These are phyloP conservation scores for Trichacis sp. DNA, from an alignment of 2,888 invertebrate species.

Conservation along the genomic window DNA sequence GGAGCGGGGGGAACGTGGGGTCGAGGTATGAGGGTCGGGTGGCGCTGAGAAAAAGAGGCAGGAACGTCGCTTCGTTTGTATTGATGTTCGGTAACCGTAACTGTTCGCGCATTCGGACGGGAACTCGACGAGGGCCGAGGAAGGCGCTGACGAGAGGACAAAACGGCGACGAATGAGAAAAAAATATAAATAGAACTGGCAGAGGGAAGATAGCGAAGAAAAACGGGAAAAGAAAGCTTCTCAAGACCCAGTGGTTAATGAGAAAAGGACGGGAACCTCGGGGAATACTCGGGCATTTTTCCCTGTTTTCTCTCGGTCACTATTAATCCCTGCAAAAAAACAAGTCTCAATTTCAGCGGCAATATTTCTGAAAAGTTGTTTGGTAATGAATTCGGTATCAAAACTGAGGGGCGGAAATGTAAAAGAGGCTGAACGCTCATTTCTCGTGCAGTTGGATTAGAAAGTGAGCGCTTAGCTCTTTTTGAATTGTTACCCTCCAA, in stretches of 20 bases:
- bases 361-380: too few relatives aligned
- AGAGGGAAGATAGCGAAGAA: conserved; percentile 29
- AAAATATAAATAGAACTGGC: conserved; percentile 57
- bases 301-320: conserved; percentile 22
- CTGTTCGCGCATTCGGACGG: conserved; percentile 12
- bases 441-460: too few relatives aligned
- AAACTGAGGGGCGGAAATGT: too few relatives aligned
- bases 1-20: conserved; percentile 3
- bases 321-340: conserved; percentile 37
- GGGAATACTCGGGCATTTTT: conserved; percentile 20
- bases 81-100: conserved; percentile 10
- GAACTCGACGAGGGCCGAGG: conserved; percentile 12
- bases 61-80: conserved; percentile 15
- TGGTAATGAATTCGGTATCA: neutral
- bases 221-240: conserved; percentile 21
- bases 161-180: conserved; percentile 58
- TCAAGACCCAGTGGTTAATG: conserved; percentile 46
- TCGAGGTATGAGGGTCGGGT: conserved; percentile 8
- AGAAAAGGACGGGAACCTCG: conserved; percentile 49
- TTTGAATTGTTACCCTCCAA: too few relatives aligned
- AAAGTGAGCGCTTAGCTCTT: too few relatives aligned
- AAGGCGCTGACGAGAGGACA: conserved; percentile 21
- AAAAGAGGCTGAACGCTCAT: too few relatives aligned
- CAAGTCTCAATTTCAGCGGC: too few relatives aligned
- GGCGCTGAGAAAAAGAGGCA: conserved; percentile 9